Percentiles rank a stretch among this genome's conserved stretches.
Conservation (phyloP, 2,888 invertebrate species). For the Ennomos quercinarius region DNA sequence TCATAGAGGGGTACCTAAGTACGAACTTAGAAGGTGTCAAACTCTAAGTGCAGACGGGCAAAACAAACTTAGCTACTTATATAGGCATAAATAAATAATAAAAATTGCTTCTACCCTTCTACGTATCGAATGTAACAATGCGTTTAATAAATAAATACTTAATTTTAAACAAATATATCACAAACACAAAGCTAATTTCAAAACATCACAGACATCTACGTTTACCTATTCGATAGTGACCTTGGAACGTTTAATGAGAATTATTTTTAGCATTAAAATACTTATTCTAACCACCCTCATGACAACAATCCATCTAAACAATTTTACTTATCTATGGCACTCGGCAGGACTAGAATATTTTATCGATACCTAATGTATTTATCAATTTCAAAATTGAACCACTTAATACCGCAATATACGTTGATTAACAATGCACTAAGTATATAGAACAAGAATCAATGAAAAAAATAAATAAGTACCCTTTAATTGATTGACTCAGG, state of each 20-base stretch:
- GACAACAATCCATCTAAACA: slow-evolving; percentile 64
- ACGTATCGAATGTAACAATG: slow-evolving; percentile 2
- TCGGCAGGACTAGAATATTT: slow-evolving; percentile 48
- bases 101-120: slow-evolving; percentile 6
- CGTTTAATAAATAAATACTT: not conserved
- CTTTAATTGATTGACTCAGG: too few species aligned
- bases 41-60: too few species aligned
- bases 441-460: too few species aligned
- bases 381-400: too few species aligned
- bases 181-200: slow-evolving; percentile 64
- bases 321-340: slow-evolving; percentile 68
- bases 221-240: slow-evolving; percentile 66
- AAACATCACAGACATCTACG: slow-evolving; percentile 81
- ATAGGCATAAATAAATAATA: not conserved
- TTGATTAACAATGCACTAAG: too few species aligned
- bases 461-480: too few species aligned
- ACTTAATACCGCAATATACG: too few species aligned
- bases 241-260: slow-evolving; percentile 68
- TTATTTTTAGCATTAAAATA: slow-evolving; percentile 52
- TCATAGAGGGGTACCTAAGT: too few species aligned
- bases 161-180: slow-evolving; percentile 42
- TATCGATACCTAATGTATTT: not conserved
- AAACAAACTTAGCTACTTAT: too few species aligned
- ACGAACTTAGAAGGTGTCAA: too few species aligned
- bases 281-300: slow-evolving; percentile 43